Conservation (phyloP, 53 echinoderm and acorn worm genomes). For the Luidia sarsii region DNA sequence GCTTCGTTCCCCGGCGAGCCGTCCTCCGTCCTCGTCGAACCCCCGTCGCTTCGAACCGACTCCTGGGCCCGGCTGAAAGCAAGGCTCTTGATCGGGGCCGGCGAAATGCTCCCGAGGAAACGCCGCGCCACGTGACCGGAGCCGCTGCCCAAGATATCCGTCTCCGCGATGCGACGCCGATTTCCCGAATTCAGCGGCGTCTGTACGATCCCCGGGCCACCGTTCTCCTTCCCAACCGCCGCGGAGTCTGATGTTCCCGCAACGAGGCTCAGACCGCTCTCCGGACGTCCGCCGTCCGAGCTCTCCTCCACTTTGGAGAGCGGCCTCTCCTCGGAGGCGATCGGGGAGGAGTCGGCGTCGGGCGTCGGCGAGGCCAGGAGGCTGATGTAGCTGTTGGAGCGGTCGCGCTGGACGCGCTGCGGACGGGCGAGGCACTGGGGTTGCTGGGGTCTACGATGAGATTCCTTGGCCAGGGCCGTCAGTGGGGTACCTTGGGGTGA, state of each 20-base stretch:
- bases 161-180: constrained; percentile 10
- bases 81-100: constrained; percentile 35
- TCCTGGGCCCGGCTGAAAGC: neutral
- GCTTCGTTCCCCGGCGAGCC: neutral
- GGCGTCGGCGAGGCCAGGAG: neutral
- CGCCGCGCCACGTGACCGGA: neutral
- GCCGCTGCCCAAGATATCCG: neutral
- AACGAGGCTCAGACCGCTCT: neutral
- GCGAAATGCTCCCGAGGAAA: neutral
- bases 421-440: neutral
- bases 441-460: constrained; percentile 23
- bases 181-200: constrained; percentile 26
- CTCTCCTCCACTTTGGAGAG: neutral
- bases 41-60: neutral
- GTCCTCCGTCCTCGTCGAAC: neutral
- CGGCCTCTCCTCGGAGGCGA: neutral
- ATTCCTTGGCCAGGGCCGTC: constrained; percentile 45
- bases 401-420: neutral
- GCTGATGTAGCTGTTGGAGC: constrained; percentile 22
- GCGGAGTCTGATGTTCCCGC: too few relatives aligned
- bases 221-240: too few relatives aligned
- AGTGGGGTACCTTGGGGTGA: constrained; percentile 49
- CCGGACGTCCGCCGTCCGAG: neutral
- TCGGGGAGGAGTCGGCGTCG: too few relatives aligned
- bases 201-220: too few relatives aligned